Evolutionary conservation across 2,113 vertebrate genomes (phyloP).

Genomic region (Thalassoma bifasciatum): DNA sequence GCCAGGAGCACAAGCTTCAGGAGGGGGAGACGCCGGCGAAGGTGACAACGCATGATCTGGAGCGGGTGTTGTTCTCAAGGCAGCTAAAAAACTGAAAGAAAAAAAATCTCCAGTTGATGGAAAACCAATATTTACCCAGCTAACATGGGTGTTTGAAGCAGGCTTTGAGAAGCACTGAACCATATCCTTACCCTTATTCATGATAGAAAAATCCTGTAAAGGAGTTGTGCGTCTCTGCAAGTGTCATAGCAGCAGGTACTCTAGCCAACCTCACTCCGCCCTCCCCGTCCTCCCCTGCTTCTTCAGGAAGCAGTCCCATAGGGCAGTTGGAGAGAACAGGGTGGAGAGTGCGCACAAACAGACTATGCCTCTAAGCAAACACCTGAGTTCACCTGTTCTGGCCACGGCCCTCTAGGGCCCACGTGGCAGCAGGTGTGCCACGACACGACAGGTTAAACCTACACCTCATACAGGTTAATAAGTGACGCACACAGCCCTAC

Average conservation of each 20-base stretch:
- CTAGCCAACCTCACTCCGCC: constrained; percentile 28
- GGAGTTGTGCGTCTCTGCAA: constrained; percentile 38
- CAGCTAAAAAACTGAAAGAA: constrained; percentile 29
- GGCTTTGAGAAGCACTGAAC: background rate
- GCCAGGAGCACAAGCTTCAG: constrained; percentile 88
- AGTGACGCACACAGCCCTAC: constrained; percentile 25
- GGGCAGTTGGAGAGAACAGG: constrained; percentile 32
- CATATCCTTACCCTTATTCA: background rate
- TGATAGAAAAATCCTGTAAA: constrained; percentile 17
- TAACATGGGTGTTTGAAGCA: background rate
- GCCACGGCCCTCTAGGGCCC: constrained; percentile 58
- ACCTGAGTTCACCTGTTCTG: constrained; percentile 62
- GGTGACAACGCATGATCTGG: constrained; percentile 83
- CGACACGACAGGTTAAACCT: background rate
- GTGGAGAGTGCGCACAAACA: constrained; percentile 66
- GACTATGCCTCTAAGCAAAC: constrained; percentile 63
- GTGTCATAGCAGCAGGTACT: constrained; percentile 55
- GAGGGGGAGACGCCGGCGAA: constrained; percentile 86
- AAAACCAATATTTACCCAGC: background rate
- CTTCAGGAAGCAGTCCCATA: constrained; percentile 57
- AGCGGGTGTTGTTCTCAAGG: background rate
- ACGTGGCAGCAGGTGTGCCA: constrained; percentile 67
- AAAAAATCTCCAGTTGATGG: background rate
- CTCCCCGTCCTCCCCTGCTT: background rate
- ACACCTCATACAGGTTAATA: constrained; percentile 47